phyloP scores from a whole-genome alignment of 2,888 invertebrate genomes.

The Mythimna albipuncta region DNA sequence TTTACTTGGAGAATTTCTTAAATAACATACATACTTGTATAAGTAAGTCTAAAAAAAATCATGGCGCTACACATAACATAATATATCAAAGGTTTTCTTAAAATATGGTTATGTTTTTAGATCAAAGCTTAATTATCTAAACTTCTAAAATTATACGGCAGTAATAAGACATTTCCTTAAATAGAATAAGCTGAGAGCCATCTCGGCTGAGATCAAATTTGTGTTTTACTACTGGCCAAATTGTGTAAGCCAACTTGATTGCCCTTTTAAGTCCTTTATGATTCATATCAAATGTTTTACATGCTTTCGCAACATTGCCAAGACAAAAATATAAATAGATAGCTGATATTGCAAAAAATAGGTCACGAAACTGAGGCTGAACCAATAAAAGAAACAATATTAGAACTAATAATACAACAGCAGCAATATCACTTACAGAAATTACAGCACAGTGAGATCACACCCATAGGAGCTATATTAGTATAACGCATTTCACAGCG shows the following conservation, averaged over 20 bases:
- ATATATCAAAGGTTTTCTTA: constrained; percentile 34
- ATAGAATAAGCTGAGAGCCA: constrained; percentile 22
- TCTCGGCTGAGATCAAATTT: constrained; percentile 21
- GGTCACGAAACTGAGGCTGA: constrained; percentile 40
- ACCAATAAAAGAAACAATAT: constrained; percentile 50
- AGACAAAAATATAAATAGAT: neutral
- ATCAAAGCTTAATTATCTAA: constrained; percentile 52
- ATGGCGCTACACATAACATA: constrained; percentile 1
- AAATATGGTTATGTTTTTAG: constrained; percentile 29
- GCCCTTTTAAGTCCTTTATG: constrained; percentile 6
- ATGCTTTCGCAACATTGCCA: neutral
- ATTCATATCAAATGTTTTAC: constrained; percentile 11
- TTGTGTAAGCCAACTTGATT: constrained; percentile 35
- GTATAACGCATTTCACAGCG: constrained; percentile 78
- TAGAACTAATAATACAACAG: constrained; percentile 57
- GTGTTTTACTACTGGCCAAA: constrained; percentile 26
- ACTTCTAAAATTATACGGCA: constrained; percentile 30
- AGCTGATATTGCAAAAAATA: constrained; percentile 43
- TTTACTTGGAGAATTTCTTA: neutral
- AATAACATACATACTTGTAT: neutral
- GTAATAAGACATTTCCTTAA: constrained; percentile 46
- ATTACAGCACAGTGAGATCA: constrained; percentile 75
- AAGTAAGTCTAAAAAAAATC: neutral
- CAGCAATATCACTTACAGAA: constrained; percentile 66
- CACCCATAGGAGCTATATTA: constrained; percentile 79